A percentile compares a stretch with the other conserved stretches of the same genome.
Evolutionary conservation across 2,888 invertebrate genomes (phyloP).

Genomic region (Drosophila melanosoma): DNA sequence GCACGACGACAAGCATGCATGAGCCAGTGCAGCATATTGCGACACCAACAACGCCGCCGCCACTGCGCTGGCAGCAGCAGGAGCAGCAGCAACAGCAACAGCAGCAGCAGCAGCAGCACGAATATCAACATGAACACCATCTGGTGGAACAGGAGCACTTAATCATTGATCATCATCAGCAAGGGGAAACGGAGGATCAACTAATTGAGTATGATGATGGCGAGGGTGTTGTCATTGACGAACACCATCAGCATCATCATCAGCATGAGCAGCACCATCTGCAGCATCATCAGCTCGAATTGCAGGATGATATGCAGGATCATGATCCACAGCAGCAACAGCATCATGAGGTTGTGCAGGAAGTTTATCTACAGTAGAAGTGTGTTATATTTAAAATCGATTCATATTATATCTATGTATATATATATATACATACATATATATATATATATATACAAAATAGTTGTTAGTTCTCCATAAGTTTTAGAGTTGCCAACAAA

Average conservation of each 20-base stretch:
- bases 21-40: slow-evolving; percentile 62
- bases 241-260: slow-evolving; percentile 57
- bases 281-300: slow-evolving; percentile 64
- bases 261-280: slow-evolving; percentile 44
- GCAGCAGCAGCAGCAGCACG: slow-evolving; percentile 57
- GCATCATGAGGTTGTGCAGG: slow-evolving; percentile 81
- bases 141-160: slow-evolving; percentile 69
- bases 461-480: slow-evolving; percentile 33
- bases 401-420: slow-evolving; percentile 17
- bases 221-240: slow-evolving; percentile 70
- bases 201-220: slow-evolving; percentile 79
- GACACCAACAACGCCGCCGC: slow-evolving; percentile 80
- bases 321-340: slow-evolving; percentile 75
- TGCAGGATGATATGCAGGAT: slow-evolving; percentile 77
- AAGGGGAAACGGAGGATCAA: slow-evolving; percentile 74
- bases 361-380: slow-evolving; percentile 79
- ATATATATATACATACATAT: slow-evolving; percentile 12
- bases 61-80: slow-evolving; percentile 74
- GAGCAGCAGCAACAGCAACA: slow-evolving; percentile 63
- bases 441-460: slow-evolving; percentile 16
- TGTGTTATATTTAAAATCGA: slow-evolving; percentile 21
- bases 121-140: slow-evolving; percentile 69
- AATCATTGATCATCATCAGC: slow-evolving; percentile 73
- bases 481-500: slow-evolving; percentile 25
- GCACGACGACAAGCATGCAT: slow-evolving; percentile 49